Evolutionary conservation across 2,888 invertebrate species (phyloP), one percentile per base, ranked within the genome.

Genomic region (Bursaphelenchus okinawaensis): DNA sequence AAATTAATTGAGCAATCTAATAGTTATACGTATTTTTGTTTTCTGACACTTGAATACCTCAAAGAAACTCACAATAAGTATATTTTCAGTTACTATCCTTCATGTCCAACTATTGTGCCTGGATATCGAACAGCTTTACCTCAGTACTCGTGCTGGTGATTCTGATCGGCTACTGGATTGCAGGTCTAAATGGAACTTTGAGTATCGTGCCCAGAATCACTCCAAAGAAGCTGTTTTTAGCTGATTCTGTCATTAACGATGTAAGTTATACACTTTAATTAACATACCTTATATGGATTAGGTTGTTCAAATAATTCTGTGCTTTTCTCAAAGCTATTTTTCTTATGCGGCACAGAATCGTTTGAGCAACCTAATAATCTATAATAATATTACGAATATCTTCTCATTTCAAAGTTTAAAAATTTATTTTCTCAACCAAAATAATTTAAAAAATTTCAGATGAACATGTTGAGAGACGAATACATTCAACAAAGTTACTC

Each of bases 401-500:
- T n/a, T n/a, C n/a, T n/a, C n/a, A n/a, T n/a, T n/a, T n/a, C n/a
- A n/a, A n/a, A n/a, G n/a, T n/a, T n/a, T n/a, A n/a, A n/a, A n/a
- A n/a, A n/a, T n/a, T n/a, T n/a, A n/a, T n/a, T n/a, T n/a, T n/a
- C n/a, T 28, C 8, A 52, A 19, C 19, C 31, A 66, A 66, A n/a
- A 28, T 12, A 52, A 19, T 23, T 66, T 26, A 22, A 12, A 20
- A 61, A 23, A 26, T 62, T 71, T 59, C 51, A 75, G 75, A 70
- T 79, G 62, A 78, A 79, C 54, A 68, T 69, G 55, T 67, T 79
- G 40, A 67, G 78, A 19, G 79, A 79, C 31, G 63, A 68, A 4
- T 79, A 73, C 63, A 73, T 79, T 29, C 68, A 74, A 55, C 79
- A 76, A 23, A 75, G 75, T 65, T 79, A 79, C 65, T 77, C 77